Evolutionary conservation across 2,888 invertebrate species (phyloP), one percentile per base, ranked within the genome.

Genomic region (Folsomia manolachei): DNA sequence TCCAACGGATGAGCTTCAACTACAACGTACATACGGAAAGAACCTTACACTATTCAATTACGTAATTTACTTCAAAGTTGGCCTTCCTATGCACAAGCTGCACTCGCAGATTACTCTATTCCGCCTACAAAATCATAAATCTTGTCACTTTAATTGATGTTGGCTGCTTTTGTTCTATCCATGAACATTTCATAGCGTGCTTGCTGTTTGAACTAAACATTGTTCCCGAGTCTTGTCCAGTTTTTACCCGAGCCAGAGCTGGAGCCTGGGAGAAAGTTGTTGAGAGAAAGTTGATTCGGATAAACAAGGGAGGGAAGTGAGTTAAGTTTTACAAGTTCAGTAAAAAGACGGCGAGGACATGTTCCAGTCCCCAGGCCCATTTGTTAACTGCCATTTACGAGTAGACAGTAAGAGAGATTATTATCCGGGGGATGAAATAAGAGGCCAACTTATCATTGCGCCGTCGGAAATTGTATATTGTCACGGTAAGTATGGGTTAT

Each of bases 391-490:
- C 53, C 76, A 76, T 27, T 72, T 76, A 39, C 61, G 72, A 21
- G 71, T 74, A 14, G 72, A 76, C 65, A 76, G 69, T 69, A 76
- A 76, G 27, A 52, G 74, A 23, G 74, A 76, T 51, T 76, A 74
- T 52, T 76, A 76, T 69, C 76, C 76, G 1, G 76, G 76, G 60
- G 76, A 76, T 71, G 71, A 70, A 1, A 67, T 76, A 0, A 62
- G 70, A 24, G 76, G 76, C 7, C 69, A 69, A 25, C 72, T 76
- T 52, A 25, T 74, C 66, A 62, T 76, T 60, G 61, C 52, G 60
- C 76, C 76, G 23, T 53, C 27, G 18, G 76, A 76, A 61, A 76
- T 72, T 51, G 72, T 76, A 60, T 76, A 76, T 72, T 76, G 76
- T 63, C 76, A 76, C 56, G 76, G 76, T 76, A 72, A 74, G 76